Evolutionary conservation across 2,113 vertebrate species (phyloP).

Genomic region (Perognathus longimembris): DNA sequence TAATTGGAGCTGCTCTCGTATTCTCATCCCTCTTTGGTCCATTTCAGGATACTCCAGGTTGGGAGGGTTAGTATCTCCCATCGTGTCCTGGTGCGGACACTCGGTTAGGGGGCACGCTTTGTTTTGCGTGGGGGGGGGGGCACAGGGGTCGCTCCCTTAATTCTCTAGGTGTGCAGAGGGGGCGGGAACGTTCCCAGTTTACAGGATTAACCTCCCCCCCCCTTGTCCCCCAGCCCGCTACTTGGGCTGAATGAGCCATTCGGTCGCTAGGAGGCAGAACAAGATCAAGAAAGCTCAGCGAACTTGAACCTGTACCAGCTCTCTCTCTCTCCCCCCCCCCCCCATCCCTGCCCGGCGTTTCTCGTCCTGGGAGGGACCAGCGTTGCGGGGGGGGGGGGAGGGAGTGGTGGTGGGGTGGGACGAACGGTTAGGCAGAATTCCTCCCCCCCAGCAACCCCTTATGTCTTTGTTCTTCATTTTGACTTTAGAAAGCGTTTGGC

Average conservation of each 20-base stretch:
- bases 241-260: constrained; percentile 75
- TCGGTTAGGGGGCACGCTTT: background rate
- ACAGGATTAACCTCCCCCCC: background rate
- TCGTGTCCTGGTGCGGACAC: background rate
- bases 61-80: background rate
- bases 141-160: background rate
- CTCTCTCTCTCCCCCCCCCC: constrained; percentile 83
- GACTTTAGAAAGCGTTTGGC: constrained; percentile 72
- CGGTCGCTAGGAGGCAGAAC: constrained; percentile 97
- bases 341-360: constrained; percentile 73
- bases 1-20: background rate
- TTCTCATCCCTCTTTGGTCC: background rate
- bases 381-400: constrained; percentile 67
- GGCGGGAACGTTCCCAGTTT: constrained; percentile 5
- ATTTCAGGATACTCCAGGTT: constrained; percentile 18
- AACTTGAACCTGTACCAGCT: constrained; percentile 92
- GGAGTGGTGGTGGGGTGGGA: constrained; percentile 13
- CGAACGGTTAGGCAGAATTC: constrained; percentile 70
- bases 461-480: constrained; percentile 84
- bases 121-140: background rate
- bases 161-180: constrained; percentile 48
- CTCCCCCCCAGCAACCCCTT: constrained; percentile 45
- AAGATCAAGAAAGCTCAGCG: constrained; percentile 93
- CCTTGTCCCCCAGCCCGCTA: background rate
- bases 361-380: constrained; percentile 66